Evolutionary conservation across 1,140 invertebrate species (phyloP).

Genomic region (Drosophila oshimai): DNA sequence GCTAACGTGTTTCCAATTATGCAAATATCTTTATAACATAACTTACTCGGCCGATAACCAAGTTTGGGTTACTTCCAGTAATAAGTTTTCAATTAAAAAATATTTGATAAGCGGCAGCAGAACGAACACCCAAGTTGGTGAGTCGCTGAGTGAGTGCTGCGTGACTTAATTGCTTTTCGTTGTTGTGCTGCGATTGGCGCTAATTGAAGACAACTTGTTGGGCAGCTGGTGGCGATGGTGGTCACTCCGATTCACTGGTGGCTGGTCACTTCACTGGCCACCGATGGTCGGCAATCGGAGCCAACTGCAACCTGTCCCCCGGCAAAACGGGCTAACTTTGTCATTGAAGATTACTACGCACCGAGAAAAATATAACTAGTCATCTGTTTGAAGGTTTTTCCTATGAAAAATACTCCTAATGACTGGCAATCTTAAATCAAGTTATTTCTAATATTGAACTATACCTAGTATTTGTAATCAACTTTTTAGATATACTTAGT

Average conservation of each 20-base stretch:
- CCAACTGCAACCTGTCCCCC: conserved; percentile 42
- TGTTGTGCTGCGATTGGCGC: conserved; percentile 71
- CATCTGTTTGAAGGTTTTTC: too few relatives aligned
- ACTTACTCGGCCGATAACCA: conserved; percentile 16
- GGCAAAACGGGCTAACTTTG: conserved; percentile 45
- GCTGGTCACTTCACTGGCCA: background rate
- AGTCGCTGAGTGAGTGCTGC: too few relatives aligned
- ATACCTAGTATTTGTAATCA: too few relatives aligned
- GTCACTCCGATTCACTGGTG: background rate
- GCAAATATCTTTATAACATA: conserved; percentile 36
- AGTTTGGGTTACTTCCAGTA: conserved; percentile 39
- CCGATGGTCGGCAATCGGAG: conserved; percentile 13
- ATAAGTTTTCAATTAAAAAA: conserved; percentile 49
- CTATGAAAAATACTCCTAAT: too few relatives aligned
- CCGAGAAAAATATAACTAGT: conserved; percentile 1
- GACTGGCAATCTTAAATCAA: too few relatives aligned
- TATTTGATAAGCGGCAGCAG: conserved; percentile 29
- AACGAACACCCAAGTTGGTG: conserved; percentile 40
- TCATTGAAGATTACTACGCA: conserved; percentile 27
- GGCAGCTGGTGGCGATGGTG: conserved; percentile 10
- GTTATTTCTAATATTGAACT: too few relatives aligned
- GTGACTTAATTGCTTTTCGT: conserved; percentile 77
- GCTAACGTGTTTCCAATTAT: conserved; percentile 48
- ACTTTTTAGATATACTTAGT: too few relatives aligned
- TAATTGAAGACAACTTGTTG: conserved; percentile 76